These are phyloP conservation scores for Gila orcuttii DNA, from an alignment of 2,113 vertebrate genomes.

Conservation along the genomic window DNA sequence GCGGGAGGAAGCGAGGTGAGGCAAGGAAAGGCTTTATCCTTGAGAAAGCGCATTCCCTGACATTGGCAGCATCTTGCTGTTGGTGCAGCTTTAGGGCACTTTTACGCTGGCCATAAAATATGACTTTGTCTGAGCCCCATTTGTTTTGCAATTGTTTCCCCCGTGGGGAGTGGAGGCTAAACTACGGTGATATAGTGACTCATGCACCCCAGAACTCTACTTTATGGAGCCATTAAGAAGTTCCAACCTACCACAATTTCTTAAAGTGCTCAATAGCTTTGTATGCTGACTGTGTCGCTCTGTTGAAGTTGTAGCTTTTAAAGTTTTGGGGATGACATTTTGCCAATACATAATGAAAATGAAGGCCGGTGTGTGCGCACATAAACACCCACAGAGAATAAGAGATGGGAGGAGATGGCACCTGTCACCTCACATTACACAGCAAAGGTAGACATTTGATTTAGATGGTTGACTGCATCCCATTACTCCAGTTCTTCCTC, in stretches of 20 bases:
- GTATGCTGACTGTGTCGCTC: conserved; percentile 39
- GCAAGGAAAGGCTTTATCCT: conserved; percentile 45
- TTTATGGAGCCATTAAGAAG: conserved; percentile 66
- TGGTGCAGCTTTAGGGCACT: conserved; percentile 50
- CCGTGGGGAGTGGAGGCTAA: conserved; percentile 51
- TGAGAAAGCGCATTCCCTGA: conserved; percentile 45
- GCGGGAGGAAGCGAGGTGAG: neutral
- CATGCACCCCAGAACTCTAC: conserved; percentile 55
- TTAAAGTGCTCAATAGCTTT: conserved; percentile 60
- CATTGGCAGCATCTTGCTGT: conserved; percentile 62
- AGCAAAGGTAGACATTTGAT: conserved; percentile 1
- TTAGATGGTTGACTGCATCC: conserved; percentile 5
- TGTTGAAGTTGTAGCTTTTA: conserved; percentile 55
- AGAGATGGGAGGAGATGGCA: neutral
- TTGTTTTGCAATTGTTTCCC: conserved; percentile 66
- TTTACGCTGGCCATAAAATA: conserved; percentile 61
- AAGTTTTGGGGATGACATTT: conserved; percentile 52
- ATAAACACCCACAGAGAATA: conserved; percentile 10
- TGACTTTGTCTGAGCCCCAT: conserved; percentile 66
- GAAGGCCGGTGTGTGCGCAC: conserved; percentile 16
- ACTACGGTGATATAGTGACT: conserved; percentile 63
- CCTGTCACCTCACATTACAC: neutral
- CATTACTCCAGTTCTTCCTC: neutral
- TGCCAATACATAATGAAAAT: conserved; percentile 50
- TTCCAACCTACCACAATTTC: conserved; percentile 57